Evolutionary conservation across 2,888 invertebrate genomes (phyloP), one percentile per base, ranked within the genome.

Genomic region (Tipula lateralis): DNA sequence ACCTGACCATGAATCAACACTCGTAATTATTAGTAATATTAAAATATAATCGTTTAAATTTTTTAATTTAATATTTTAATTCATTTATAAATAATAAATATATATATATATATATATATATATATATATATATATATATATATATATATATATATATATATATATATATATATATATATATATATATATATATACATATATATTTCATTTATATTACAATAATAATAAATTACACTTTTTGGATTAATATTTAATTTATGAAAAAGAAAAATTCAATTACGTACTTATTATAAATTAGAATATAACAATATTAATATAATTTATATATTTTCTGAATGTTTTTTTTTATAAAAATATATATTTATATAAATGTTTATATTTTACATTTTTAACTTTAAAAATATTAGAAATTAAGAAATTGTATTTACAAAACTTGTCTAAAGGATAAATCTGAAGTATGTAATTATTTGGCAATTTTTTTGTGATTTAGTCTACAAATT

Each of bases 271-370:
- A 66, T 24, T 24, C 24, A 66, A 66, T 66, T 66, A 24, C 13
- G 66, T 66, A 66, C 24, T 24, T 66, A 24, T 66, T 66, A 66
- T 66, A 44, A 13, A 44, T 44, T 66, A 66, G 66, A 66, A 66
- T 66, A 66, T 66, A 24, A 66, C 24, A 66, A 66, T 66, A 66
- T 66, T 66, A 24, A 66, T 66, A 66, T 44, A 66, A 66, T 66
- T 66, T 66, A 7, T 66, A 66, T 66, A 66, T 66, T 66, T 66
- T 66, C 66, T 66, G 24, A 66, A 66, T 66, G 66, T 66, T 66
- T 66, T 66, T 50, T 66, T 66, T 66, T 66, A 24, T 66, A 66
- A 9, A 66, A 66, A 66, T 66, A 66, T 50, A 50, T 50, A 7
- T 50, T 6, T 50, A 50, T 50, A 50, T 50, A 50, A 7, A 66